Evolutionary conservation across 2,888 invertebrate species (phyloP).

Genomic region (Leucoptera coffeella): DNA sequence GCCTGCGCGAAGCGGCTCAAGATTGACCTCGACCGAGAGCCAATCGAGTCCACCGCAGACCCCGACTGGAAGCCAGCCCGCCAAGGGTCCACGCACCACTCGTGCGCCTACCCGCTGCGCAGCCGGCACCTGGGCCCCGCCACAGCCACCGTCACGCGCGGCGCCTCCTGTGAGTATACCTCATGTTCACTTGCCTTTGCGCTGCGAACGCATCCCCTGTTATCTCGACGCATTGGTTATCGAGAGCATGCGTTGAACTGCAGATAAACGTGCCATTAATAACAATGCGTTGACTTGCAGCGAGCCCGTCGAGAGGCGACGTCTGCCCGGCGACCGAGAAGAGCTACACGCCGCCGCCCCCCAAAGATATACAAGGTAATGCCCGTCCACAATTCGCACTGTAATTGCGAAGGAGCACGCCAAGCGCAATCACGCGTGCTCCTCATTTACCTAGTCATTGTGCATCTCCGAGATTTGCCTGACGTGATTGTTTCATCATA

Average conservation of each 20-base stretch:
- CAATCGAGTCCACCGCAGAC: conserved; percentile 18
- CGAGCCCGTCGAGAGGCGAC: conserved; percentile 2
- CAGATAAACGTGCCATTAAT: conserved; percentile 20
- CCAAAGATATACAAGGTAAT: conserved; percentile 30
- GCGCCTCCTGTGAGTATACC: conserved; percentile 25
- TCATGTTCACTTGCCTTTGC: conserved; percentile 2
- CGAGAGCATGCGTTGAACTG: conserved; percentile 24
- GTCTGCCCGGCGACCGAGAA: neutral
- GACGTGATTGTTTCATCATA: too few species aligned
- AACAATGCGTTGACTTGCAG: too few species aligned
- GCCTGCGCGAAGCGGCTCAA: conserved; percentile 50
- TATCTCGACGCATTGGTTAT: conserved; percentile 11
- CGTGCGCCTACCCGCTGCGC: conserved; percentile 23
- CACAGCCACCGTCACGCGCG: conserved; percentile 28
- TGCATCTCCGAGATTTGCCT: too few species aligned
- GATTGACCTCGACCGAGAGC: conserved; percentile 41
- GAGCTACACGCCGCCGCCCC: conserved; percentile 5
- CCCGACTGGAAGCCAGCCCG: conserved; percentile 8
- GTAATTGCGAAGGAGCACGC: too few species aligned
- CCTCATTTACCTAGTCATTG: too few species aligned
- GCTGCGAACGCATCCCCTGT: neutral
- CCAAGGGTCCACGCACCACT: conserved; percentile 12
- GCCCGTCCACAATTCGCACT: too few species aligned
- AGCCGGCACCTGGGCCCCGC: conserved; percentile 26
- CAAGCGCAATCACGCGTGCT: too few species aligned